A percentile compares a stretch with the other conserved stretches of the same genome.
phyloP scores from a whole-genome alignment of 2,888 invertebrate genomes.

The Amiota minor region DNA sequence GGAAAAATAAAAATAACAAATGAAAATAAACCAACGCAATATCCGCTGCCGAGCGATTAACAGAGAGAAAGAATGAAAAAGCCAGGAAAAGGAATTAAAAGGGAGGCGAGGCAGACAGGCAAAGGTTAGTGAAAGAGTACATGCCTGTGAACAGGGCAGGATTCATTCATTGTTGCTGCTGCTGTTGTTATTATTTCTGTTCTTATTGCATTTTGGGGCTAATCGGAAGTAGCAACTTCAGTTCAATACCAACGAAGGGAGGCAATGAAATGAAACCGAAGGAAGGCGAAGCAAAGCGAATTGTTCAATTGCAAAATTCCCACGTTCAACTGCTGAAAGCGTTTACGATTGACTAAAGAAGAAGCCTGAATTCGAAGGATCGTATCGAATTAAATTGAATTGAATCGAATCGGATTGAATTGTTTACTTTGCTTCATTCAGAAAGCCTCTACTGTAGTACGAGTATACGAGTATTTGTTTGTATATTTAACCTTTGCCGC shows the following conservation, averaged over 20 bases:
- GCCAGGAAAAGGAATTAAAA: too few species aligned
- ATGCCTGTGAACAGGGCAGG: too few species aligned
- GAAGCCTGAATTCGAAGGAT: slow-evolving; percentile 2
- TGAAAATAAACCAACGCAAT: too few species aligned
- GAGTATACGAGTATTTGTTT: not conserved
- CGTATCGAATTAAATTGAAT: not conserved
- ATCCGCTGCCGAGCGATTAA: too few species aligned
- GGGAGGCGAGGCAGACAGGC: too few species aligned
- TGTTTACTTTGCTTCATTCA: not conserved
- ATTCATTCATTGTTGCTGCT: slow-evolving; percentile 12
- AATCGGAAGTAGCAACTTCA: slow-evolving; percentile 23
- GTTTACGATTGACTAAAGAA: not conserved
- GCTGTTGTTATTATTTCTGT: slow-evolving; percentile 22
- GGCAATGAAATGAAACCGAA: not conserved
- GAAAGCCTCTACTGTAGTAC: too few species aligned
- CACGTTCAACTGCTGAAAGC: slow-evolving; percentile 13
- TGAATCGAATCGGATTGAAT: slow-evolving; percentile 12
- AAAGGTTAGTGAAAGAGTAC: too few species aligned
- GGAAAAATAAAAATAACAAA: too few species aligned
- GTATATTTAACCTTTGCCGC: slow-evolving; percentile 4
- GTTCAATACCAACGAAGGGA: not conserved
- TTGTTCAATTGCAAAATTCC: slow-evolving; percentile 20
- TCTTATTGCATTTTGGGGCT: slow-evolving; percentile 21
- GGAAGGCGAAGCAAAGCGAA: slow-evolving; percentile 7
- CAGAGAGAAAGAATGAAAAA: too few species aligned